Base-by-base conservation (phyloP, 53 echinoderm and acorn worm species). In the Echinarachnius parma region DNA sequence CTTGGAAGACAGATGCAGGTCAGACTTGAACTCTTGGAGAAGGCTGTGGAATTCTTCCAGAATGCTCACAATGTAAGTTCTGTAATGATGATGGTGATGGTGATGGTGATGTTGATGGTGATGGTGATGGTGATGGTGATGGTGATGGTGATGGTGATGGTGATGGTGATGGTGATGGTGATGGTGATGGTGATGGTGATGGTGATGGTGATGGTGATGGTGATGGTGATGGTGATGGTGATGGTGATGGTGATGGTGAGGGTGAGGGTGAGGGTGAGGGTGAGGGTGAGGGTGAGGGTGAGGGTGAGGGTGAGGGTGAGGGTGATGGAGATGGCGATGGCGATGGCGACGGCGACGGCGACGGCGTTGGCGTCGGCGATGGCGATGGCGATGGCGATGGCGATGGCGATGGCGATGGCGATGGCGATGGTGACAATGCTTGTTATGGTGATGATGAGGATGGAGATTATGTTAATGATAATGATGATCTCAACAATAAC, bases 31-130 rank as follows among this genome's bases (percentile, higher is more conserved):
- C 82, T 96, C 9, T 82, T 96, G 30, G 91, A 82, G 34, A 81
- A 96, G 37, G 81, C 96, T 4, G 91, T 91, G 33, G 72, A 81
- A 48, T 96, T 96, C 78, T 78, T 87, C 74, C 84, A 81, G 64
- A 84, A 63, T 75, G 82, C 90, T 36, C 62, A 82, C n/a, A 66
- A 86, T 48, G 90, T 90, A 54, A 61, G 76, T 14, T n/a, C n/a
- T n/a, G n/a, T n/a, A n/a, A 48, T 66, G 66, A 66, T 66, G 48
- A 48, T 66, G 31, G 15, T 66, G 48, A 48, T 48, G 48, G n/a
- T 48, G 31, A 29, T 66, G 66, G 2, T 66, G 66, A 47, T 47
- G 66, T 0, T 66, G 66, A 48, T 55, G 57, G 29, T 55, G 54
- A 27, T 56, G 56, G 16, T 72, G 72, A 55, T 67, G 46, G 45